Conservation (phyloP, 2,113 vertebrate species). For the Reinhardtius hippoglossoides region DNA sequence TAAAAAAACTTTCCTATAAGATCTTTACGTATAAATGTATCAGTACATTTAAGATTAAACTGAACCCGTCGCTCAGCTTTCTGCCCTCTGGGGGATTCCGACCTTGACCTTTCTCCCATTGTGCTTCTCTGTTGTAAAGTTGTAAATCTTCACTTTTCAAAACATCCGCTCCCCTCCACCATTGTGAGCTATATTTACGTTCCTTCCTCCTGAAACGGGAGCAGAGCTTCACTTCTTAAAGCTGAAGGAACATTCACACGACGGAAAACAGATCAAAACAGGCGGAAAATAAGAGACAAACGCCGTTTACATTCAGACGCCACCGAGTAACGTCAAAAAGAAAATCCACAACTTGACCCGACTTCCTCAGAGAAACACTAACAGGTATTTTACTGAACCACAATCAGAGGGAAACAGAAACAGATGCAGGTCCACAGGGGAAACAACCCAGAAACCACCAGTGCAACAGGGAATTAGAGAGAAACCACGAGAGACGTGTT, state of each 20-base stretch:
- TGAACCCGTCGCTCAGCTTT: too few species aligned
- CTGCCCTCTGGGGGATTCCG: too few species aligned
- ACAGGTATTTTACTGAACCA: background rate
- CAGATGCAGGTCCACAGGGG: background rate
- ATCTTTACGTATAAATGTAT: too few species aligned
- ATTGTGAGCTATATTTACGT: background rate
- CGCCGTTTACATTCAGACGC: background rate
- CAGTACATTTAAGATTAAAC: too few species aligned
- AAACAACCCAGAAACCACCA: background rate
- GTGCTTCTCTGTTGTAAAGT: background rate
- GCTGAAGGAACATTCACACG: background rate
- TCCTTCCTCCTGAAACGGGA: too few species aligned
- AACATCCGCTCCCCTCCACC: background rate
- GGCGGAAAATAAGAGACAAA: too few species aligned
- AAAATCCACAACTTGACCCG: too few species aligned
- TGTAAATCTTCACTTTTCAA: background rate
- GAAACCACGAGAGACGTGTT: conserved; percentile 11
- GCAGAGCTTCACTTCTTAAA: too few species aligned
- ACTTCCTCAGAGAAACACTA: too few species aligned
- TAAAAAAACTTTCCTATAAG: too few species aligned
- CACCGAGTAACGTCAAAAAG: background rate
- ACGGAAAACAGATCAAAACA: background rate
- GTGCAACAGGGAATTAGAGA: background rate
- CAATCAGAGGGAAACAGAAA: background rate
- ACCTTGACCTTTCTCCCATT: background rate